Evolutionary conservation across 2,113 vertebrate genomes (phyloP).

Genomic region (Nyctereutes procyonoides): DNA sequence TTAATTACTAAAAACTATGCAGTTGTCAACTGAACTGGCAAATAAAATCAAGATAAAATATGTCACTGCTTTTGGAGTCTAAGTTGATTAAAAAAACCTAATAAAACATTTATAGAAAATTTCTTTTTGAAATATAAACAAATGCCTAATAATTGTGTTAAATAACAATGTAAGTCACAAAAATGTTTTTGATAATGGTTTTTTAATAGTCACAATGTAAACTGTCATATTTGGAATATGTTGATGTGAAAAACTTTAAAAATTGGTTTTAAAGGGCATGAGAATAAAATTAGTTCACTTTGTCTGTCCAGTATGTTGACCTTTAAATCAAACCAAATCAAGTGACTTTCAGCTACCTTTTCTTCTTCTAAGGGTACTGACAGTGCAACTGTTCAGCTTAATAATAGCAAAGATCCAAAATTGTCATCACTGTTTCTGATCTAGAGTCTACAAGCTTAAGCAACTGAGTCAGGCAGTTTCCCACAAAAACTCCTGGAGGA

Average conservation of each 20-base stretch:
- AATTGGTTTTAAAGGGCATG: background rate
- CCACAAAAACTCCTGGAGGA: background rate
- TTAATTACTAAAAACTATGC: constrained; percentile 53
- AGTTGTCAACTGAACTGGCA: constrained; percentile 17
- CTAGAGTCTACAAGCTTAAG: background rate
- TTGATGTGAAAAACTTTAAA: background rate
- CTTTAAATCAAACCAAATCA: background rate
- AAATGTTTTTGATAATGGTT: constrained; percentile 5
- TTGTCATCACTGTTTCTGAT: background rate
- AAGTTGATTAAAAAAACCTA: constrained; percentile 7
- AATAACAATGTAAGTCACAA: constrained; percentile 24
- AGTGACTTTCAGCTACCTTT: background rate
- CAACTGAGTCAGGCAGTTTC: background rate
- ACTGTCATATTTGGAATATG: background rate
- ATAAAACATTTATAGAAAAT: constrained; percentile 23
- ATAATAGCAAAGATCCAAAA: background rate
- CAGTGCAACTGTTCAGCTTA: background rate
- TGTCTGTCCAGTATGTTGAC: background rate
- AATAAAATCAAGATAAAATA: constrained; percentile 47
- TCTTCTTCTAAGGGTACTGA: background rate
- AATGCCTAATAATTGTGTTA: background rate
- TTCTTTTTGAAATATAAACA: constrained; percentile 46
- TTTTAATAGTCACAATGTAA: background rate
- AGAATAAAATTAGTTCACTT: background rate
- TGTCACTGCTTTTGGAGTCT: constrained; percentile 10